Conservation (phyloP, 1,140 invertebrate species). For the Tachypleus tridentatus region DNA sequence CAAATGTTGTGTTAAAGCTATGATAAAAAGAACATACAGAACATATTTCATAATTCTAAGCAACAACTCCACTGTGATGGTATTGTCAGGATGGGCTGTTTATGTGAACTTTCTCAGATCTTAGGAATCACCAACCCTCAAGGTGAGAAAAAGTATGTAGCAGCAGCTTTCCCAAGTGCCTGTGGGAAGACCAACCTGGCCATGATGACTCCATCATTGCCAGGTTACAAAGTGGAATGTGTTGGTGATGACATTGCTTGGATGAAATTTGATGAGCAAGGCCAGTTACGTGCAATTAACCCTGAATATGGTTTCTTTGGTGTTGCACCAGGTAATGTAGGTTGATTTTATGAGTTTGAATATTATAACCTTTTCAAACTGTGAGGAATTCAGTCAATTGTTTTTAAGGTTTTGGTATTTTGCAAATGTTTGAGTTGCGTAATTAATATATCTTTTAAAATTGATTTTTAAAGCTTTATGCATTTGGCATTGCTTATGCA, state of each 20-base stretch:
- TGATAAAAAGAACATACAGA: too few relatives aligned
- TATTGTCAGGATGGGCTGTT: too few relatives aligned
- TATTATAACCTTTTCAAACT: too few relatives aligned
- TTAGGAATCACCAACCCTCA: constrained; percentile 79
- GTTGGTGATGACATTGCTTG: constrained; percentile 91
- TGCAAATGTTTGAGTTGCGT: too few relatives aligned
- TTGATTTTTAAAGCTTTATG: too few relatives aligned
- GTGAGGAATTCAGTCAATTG: too few relatives aligned
- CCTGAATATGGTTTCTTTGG: constrained; percentile 99
- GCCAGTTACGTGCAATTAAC: constrained; percentile 88
- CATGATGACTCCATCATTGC: constrained; percentile 87
- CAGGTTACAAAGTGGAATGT: constrained; percentile 76
- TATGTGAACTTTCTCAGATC: constrained; percentile 46
- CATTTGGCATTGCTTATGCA: too few relatives aligned
- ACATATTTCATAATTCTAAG: too few relatives aligned
- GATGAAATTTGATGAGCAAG: constrained; percentile 92
- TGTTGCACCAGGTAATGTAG: constrained; percentile 71
- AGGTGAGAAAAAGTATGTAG: constrained; percentile 82
- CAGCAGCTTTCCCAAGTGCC: constrained; percentile 94
- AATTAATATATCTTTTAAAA: too few relatives aligned
- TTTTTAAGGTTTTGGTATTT: too few relatives aligned
- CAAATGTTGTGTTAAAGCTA: too few relatives aligned
- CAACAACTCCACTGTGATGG: too few relatives aligned
- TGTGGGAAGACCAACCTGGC: constrained; percentile 99
- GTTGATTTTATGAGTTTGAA: background rate